Percentiles rank a stretch among this genome's conserved stretches.
These are phyloP conservation scores for Stegodyphus mimosarum DNA, from an alignment of 1,140 invertebrate genomes.

Conservation along the genomic window DNA sequence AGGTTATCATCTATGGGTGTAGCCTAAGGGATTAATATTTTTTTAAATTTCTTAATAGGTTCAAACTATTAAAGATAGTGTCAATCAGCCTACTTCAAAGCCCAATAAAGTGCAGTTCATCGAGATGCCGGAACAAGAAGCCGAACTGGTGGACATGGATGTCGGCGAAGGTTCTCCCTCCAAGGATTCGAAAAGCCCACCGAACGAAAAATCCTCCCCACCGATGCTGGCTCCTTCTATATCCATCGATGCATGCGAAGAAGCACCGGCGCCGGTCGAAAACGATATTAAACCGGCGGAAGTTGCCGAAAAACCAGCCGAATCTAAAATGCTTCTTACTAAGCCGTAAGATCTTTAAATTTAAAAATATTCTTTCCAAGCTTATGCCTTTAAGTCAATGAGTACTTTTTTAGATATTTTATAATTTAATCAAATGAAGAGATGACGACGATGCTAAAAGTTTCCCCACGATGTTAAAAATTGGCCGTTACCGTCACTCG, in stretches of 20 bases:
- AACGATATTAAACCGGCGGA: conserved; percentile 30
- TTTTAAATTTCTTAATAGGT: neutral
- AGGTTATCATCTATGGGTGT: too few species aligned
- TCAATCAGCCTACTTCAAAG: conserved; percentile 21
- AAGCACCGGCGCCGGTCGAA: conserved; percentile 10
- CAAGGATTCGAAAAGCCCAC: neutral
- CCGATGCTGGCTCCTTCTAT: conserved; percentile 36
- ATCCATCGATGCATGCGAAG: conserved; percentile 45
- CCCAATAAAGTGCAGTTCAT: conserved; percentile 57
- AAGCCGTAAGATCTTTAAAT: conserved; percentile 57
- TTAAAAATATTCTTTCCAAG: too few species aligned
- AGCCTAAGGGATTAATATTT: too few species aligned
- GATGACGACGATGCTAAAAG: too few species aligned
- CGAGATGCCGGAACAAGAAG: conserved; percentile 56
- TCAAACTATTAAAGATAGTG: conserved; percentile 37
- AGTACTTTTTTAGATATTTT: too few species aligned
- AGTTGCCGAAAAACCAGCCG: neutral
- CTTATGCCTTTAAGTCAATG: too few species aligned
- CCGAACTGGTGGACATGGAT: conserved; percentile 12
- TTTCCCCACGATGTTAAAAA: too few species aligned
- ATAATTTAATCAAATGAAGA: too few species aligned
- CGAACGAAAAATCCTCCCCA: conserved; percentile 18
- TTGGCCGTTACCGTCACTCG: too few species aligned
- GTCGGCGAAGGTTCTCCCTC: conserved; percentile 12
- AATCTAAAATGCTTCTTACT: conserved; percentile 21